Conservation (phyloP, 2,113 vertebrate species). For the Murina feae region DNA sequence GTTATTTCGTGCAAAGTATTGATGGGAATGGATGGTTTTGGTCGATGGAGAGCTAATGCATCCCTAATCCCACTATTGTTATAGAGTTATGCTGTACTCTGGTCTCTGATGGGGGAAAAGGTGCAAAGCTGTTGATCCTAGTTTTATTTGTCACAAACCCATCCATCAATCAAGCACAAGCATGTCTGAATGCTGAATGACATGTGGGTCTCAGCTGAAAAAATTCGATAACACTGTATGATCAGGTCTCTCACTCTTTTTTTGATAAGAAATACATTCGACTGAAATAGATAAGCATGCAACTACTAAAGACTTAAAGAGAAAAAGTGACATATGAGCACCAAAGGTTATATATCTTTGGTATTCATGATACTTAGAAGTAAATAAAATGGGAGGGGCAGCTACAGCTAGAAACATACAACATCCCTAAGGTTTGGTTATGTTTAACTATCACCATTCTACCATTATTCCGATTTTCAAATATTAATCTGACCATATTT, state of each 20-base stretch:
- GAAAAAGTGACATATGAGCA: slow-evolving; percentile 83
- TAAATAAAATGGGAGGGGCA: slow-evolving; percentile 83
- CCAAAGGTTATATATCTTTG: slow-evolving; percentile 86
- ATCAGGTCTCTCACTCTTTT: slow-evolving; percentile 87
- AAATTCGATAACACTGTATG: slow-evolving; percentile 99
- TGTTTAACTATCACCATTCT: slow-evolving; percentile 41
- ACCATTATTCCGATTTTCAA: slow-evolving; percentile 58
- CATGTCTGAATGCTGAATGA: slow-evolving; percentile 92
- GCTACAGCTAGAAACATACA: slow-evolving; percentile 75
- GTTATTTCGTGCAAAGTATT: slow-evolving; percentile 99
- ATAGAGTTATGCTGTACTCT: slow-evolving; percentile 91
- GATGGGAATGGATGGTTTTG: slow-evolving; percentile 93
- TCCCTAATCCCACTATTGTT: slow-evolving; percentile 99
- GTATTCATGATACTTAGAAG: slow-evolving; percentile 93
- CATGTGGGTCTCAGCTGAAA: slow-evolving; percentile 97
- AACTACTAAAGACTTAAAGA: slow-evolving; percentile 92
- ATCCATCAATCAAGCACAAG: slow-evolving; percentile 97
- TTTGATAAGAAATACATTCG: slow-evolving; percentile 98
- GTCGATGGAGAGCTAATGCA: slow-evolving; percentile 98
- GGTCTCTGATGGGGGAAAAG: slow-evolving; percentile 90
- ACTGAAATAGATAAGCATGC: slow-evolving; percentile 96
- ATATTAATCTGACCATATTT: slow-evolving; percentile 68
- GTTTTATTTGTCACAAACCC: slow-evolving; percentile 96
- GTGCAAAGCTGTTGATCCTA: slow-evolving; percentile 97
- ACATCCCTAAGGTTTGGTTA: slow-evolving; percentile 76